Base-by-base conservation (phyloP, 1,140 invertebrate species). In the Homalodisca vitripennis region DNA sequence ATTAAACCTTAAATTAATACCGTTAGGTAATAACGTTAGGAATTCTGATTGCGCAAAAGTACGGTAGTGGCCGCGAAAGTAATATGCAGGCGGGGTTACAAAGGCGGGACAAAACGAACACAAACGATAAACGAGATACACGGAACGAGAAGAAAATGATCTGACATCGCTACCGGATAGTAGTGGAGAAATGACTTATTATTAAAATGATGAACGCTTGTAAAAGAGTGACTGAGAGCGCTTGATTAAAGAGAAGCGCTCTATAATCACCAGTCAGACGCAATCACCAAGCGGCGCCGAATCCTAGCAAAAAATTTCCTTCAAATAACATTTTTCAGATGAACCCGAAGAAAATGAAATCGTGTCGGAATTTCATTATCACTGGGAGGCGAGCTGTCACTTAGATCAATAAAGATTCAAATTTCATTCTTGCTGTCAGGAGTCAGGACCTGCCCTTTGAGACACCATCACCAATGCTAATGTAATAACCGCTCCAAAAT, bases 361-460 rank as follows among this genome's bases (percentile, higher is more conserved):
- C 55, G 55, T 60, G 55, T 60, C n/a, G 55, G 55, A 60, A 60
- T 60, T 60, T 60, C 55, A 60, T 60, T 60, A 60, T 60, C 55
- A 26, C 55, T 26, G 55, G 55, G 55, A 60, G 26, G 55, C 55
- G 55, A 60, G 55, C 55, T 60, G 55, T 60, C 55, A 60, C 55
- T 60, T 60, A 60, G 55, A 60, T 60, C 55, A 24, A 60, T 60
- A 60, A 60, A 60, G 55, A 60, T 60, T 60, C 55, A 60, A 60
- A 60, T 60, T 60, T 60, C 55, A 60, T 60, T 60, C 55, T 22
- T 27, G 55, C 22, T 60, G 55, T 60, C 55, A 3, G 22, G 55
- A 60, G 22, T 26, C 55, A 41, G 6, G 34, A 17, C 34, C 34
- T 41, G 34, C 34, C 34, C 34, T 41, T 41, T 41, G 34, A 6